A percentile compares a stretch with the other conserved stretches of the same genome.
Evolutionary conservation across 2,113 vertebrate genomes (phyloP).

Genomic region (Polypterus bichir): DNA sequence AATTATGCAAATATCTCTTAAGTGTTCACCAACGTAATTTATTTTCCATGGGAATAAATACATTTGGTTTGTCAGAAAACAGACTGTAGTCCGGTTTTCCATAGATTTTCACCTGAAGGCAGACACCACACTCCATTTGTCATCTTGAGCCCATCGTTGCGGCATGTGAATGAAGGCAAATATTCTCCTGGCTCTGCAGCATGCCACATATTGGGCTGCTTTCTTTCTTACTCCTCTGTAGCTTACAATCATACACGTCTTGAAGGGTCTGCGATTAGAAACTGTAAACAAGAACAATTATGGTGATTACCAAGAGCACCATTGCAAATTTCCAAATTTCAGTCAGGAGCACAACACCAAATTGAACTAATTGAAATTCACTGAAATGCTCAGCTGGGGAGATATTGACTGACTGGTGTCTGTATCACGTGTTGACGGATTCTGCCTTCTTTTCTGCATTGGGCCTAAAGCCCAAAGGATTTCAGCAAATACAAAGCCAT

Average conservation of each 20-base stretch:
- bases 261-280: constrained; percentile 1
- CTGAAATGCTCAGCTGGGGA: constrained; percentile 5
- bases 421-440: constrained; percentile 3
- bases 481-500: no score
- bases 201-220: constrained; percentile 37
- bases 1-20: constrained; percentile 98
- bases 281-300: constrained; percentile 2
- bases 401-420: constrained; percentile 13
- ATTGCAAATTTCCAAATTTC: constrained; percentile 1
- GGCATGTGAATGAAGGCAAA: constrained; percentile 82
- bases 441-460: not conserved
- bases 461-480: constrained; percentile 7
- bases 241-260: not conserved
- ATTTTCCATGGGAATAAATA: constrained; percentile 88
- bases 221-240: not conserved
- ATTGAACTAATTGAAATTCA: constrained; percentile 9
- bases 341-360: constrained; percentile 1
- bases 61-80: constrained; percentile 88
- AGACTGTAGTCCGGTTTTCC: constrained; percentile 68
- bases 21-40: constrained; percentile 92
- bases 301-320: constrained; percentile 3
- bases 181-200: constrained; percentile 77
- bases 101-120: constrained; percentile 69
- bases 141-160: constrained; percentile 77
- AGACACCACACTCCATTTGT: constrained; percentile 70